These are phyloP conservation scores for Drosophila sp. DNA, from an alignment of 1,140 invertebrate genomes.

Conservation along the genomic window DNA sequence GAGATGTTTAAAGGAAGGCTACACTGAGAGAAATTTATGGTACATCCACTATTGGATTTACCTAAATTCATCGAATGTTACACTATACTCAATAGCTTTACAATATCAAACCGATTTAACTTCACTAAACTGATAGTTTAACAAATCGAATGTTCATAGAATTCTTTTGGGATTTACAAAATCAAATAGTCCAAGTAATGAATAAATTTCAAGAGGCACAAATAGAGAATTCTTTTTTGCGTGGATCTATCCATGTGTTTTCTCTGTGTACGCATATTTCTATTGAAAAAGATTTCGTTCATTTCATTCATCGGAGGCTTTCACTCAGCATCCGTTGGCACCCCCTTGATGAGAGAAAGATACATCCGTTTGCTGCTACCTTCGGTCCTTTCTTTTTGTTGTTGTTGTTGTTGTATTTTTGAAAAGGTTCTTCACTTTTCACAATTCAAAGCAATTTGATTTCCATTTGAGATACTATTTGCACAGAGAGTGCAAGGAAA, in stretches of 20 bases:
- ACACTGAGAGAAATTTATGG: not conserved
- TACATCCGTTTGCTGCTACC: not conserved
- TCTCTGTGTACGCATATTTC: not conserved
- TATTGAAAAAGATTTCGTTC: not conserved
- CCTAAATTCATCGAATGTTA: too few species aligned
- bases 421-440: conserved; percentile 35
- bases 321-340: conserved; percentile 22
- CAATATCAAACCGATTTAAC: too few species aligned
- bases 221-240: too few species aligned
- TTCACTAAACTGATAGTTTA: too few species aligned
- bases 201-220: too few species aligned
- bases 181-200: too few species aligned
- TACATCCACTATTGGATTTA: too few species aligned
- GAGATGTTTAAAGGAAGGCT: not conserved
- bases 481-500: conserved; percentile 26
- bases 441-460: conserved; percentile 68
- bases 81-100: too few species aligned
- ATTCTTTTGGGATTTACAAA: too few species aligned
- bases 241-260: too few species aligned
- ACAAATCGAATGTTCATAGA: too few species aligned
- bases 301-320: not conserved
- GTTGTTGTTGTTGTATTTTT: conserved; percentile 20
- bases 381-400: not conserved
- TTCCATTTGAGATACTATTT: conserved; percentile 71
- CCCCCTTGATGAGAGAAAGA: not conserved